These are phyloP conservation scores for Strongylocentrotus purpuratus DNA, from an alignment of 35 echinoderm and acorn worm genomes.

Conservation along the genomic window DNA sequence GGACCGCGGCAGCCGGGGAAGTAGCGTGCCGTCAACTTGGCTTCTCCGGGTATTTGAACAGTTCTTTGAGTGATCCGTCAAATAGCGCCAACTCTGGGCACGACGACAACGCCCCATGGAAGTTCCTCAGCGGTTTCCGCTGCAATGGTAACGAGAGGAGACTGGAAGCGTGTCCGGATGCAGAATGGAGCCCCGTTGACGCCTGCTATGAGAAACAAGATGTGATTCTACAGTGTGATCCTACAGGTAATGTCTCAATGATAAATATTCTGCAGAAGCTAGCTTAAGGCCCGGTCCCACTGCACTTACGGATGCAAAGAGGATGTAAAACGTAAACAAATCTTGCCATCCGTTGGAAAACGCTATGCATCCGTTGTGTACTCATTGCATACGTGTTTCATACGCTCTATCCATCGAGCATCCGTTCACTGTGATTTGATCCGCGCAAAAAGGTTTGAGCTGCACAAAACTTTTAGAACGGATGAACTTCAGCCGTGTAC, in stretches of 20 bases:
- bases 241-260: not conserved
- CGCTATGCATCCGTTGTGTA: slow-evolving; percentile 33
- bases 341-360: slow-evolving; percentile 42
- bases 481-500: slow-evolving; percentile 13
- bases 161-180: not conserved
- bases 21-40: not conserved
- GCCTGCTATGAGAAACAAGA: not conserved
- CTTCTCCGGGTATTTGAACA: not conserved
- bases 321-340: slow-evolving; percentile 35
- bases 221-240: not conserved
- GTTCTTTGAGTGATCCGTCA: not conserved
- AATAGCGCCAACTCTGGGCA: not conserved
- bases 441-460: slow-evolving; percentile 5
- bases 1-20: not conserved
- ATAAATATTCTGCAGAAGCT: too few relatives aligned
- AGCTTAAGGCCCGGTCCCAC: slow-evolving; percentile 10
- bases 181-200: not conserved
- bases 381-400: slow-evolving; percentile 42
- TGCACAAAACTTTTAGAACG: slow-evolving; percentile 31
- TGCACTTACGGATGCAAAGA: slow-evolving; percentile 22
- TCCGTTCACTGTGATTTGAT: slow-evolving; percentile 35
- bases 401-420: slow-evolving; percentile 33
- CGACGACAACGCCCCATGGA: not conserved
- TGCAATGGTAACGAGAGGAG: not conserved
- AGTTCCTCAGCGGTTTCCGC: not conserved